phyloP scores from a whole-genome alignment of 2,888 invertebrate species.

The Diarsia mendica region DNA sequence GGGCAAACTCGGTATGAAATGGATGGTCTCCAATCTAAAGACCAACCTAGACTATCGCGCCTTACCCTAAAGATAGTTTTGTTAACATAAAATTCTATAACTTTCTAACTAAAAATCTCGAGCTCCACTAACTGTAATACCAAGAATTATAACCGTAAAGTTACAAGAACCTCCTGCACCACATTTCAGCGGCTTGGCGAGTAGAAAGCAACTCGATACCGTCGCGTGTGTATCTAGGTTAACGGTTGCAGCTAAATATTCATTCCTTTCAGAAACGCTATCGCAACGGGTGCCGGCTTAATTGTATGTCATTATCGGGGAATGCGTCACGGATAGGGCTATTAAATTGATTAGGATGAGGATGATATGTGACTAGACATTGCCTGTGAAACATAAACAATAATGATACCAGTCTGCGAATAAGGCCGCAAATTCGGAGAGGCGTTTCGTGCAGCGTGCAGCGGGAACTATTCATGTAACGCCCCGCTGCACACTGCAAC shows the following conservation, averaged over 20 bases:
- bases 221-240: constrained; percentile 59
- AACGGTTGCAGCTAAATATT: constrained; percentile 53
- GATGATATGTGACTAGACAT: not conserved
- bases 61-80: too few relatives aligned
- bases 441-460: too few relatives aligned
- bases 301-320: constrained; percentile 49
- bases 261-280: constrained; percentile 47
- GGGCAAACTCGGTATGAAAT: too few relatives aligned
- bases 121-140: not conserved
- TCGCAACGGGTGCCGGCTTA: constrained; percentile 39
- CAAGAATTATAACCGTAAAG: not conserved
- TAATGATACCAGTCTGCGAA: not conserved
- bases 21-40: too few relatives aligned
- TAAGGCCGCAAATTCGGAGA: too few relatives aligned
- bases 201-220: constrained; percentile 25
- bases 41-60: too few relatives aligned
- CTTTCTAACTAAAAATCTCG: too few relatives aligned
- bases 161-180: not conserved
- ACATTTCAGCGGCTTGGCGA: not conserved
- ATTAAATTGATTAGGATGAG: constrained; percentile 1
- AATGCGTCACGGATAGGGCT: not conserved
- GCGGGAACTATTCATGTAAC: too few relatives aligned
- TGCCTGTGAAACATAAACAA: not conserved
- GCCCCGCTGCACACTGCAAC: too few relatives aligned
- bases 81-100: too few relatives aligned